Base-by-base conservation (phyloP, 2,888 invertebrate genomes). In the Zaprionus obscuricornis region DNA sequence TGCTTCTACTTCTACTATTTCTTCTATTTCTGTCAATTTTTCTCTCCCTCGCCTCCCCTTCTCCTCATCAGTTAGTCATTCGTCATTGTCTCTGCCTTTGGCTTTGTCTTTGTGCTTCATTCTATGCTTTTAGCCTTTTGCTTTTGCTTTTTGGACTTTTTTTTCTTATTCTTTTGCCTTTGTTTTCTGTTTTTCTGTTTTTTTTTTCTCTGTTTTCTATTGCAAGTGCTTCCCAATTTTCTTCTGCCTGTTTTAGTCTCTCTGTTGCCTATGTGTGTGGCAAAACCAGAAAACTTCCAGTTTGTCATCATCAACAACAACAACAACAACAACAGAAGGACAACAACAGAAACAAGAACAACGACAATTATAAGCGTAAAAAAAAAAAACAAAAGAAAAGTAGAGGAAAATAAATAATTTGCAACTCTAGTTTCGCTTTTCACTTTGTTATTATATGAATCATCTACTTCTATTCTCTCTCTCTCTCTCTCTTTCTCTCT, bases 201-300 rank as follows among this genome's bases (percentile, higher is more conserved):
- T 22, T 36, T 43, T 56, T 24, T 57, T 58, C 42, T 60, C 43
- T 50, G 49, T 36, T 26, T 51, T 42, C 55, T 59, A n/a, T n/a
- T n/a, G n/a, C 27, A 76, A 74, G 81, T 73, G 74, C 57, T 73
- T 64, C 52, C 54, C 74, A 63, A 66, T 70, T 62, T 43, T 24
- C 22, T 7, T 18, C 31, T 43, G 14, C 33, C 34, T 20, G 8
- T 17, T 47, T 24, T 17, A 39, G 46, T 52, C 55, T 54, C n/a
- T n/a, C n/a, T n/a, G n/a, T n/a, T n/a, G n/a, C n/a, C n/a, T n/a
- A n/a, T n/a, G n/a, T n/a, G n/a, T n/a, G n/a, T n/a, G n/a, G 58
- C 42, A 27, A 45, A 76, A 57, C 82, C 82, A 60, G 74, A 77
- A 66, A 77, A 52, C 52, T 62, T n/a, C n/a, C n/a, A n/a, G n/a